These are phyloP conservation scores for Cygnus olor DNA, from an alignment of 2,797 vertebrate genomes.

Conservation along the genomic window DNA sequence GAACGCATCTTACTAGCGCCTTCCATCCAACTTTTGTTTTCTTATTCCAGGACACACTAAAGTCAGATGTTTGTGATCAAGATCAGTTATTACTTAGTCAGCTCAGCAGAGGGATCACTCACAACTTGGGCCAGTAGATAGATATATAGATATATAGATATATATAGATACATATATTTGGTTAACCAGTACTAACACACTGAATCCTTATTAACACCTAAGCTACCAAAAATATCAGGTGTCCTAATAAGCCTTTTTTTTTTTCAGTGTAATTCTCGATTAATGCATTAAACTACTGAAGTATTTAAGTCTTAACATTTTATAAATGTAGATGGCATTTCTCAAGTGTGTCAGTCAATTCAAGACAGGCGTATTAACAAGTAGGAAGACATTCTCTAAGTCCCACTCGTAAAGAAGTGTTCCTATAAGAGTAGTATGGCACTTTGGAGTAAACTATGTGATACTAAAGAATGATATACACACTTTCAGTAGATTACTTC, in stretches of 20 bases:
- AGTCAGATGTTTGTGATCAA: not conserved
- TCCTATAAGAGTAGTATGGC: not conserved
- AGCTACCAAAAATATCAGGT: not conserved
- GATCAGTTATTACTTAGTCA: not conserved
- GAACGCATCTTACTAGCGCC: not conserved
- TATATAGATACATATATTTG: not conserved
- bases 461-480: slow-evolving; percentile 50
- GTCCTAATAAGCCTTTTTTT: not conserved
- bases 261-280: not conserved
- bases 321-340: not conserved
- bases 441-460: slow-evolving; percentile 14
- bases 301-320: not conserved
- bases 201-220: not conserved
- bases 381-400: not conserved
- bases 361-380: not conserved
- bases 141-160: not conserved
- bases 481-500: slow-evolving; percentile 57
- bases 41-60: not conserved
- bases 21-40: not conserved
- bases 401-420: slow-evolving; percentile 17
- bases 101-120: not conserved
- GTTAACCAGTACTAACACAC: not conserved
- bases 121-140: not conserved
- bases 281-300: not conserved
- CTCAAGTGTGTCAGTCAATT: not conserved